phyloP scores from a whole-genome alignment of 1,140 invertebrate genomes.

The Monochamus saltuarius region DNA sequence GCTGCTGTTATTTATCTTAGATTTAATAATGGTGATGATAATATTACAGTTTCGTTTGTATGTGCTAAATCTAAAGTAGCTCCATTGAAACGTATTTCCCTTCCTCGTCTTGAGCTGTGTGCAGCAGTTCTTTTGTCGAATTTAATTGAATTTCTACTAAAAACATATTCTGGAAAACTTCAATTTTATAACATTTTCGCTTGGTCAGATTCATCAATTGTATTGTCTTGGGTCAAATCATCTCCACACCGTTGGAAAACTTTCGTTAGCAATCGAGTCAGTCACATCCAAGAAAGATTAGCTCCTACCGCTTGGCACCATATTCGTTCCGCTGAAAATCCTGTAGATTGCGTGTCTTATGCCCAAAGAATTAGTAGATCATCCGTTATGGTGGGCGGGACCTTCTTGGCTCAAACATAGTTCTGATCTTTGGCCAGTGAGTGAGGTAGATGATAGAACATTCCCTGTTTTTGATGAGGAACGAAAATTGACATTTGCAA shows the following conservation, averaged over 20 bases:
- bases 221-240: conserved; percentile 37
- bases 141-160: conserved; percentile 11
- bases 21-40: neutral
- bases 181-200: neutral
- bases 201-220: conserved; percentile 29
- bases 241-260: too few species aligned
- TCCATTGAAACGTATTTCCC: conserved; percentile 42
- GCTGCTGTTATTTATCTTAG: conserved; percentile 1
- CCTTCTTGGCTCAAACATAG: too few species aligned
- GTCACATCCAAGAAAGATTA: too few species aligned
- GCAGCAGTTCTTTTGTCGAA: conserved; percentile 35
- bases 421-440: too few species aligned
- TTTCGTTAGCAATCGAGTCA: too few species aligned
- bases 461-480: too few species aligned
- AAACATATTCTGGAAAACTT: neutral
- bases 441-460: too few species aligned
- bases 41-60: conserved; percentile 1
- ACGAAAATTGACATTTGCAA: too few species aligned
- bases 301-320: conserved; percentile 38
- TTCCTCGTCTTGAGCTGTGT: conserved; percentile 40
- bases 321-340: conserved; percentile 31
- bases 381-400: conserved; percentile 37
- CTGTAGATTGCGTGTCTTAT: conserved; percentile 36
- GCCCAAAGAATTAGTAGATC: conserved; percentile 26
- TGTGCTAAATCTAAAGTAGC: conserved; percentile 38